phyloP scores from a whole-genome alignment of 2,888 invertebrate genomes.

The Drosophila maculinotata region DNA sequence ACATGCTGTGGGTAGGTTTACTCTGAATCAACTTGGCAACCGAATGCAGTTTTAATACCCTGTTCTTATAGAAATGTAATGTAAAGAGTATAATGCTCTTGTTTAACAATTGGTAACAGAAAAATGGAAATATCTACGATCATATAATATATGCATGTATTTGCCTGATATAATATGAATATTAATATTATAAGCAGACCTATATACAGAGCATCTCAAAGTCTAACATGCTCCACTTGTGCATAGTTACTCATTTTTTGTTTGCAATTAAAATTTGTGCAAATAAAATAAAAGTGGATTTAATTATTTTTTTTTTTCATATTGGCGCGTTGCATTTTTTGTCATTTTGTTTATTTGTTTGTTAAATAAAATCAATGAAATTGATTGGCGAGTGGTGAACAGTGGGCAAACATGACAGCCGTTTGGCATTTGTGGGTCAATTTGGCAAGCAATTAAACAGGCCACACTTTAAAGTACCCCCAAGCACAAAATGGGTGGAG shows the following conservation, averaged over 20 bases:
- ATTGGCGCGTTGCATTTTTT: slow-evolving; percentile 6
- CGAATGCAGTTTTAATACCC: slow-evolving; percentile 22
- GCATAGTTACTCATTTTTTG: background rate
- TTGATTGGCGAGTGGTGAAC: slow-evolving; percentile 38
- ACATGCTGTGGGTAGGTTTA: background rate
- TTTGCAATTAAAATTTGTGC: slow-evolving; percentile 20
- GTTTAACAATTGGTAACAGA: background rate
- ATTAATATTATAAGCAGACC: too few relatives aligned
- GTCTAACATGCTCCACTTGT: background rate
- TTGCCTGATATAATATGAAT: too few relatives aligned
- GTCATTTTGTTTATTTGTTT: slow-evolving; percentile 51
- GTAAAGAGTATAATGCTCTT: background rate
- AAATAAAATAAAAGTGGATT: slow-evolving; percentile 20
- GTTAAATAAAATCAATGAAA: slow-evolving; percentile 59
- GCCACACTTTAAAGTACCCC: slow-evolving; percentile 40
- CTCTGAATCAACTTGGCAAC: slow-evolving; percentile 23
- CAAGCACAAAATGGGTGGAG: background rate
- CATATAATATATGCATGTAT: too few relatives aligned
- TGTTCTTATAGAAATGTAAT: background rate
- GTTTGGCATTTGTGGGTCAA: slow-evolving; percentile 60
- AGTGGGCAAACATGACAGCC: slow-evolving; percentile 2
- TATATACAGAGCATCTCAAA: background rate
- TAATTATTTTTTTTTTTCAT: slow-evolving; percentile 8
- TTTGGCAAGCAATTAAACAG: slow-evolving; percentile 66
- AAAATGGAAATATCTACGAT: too few relatives aligned